phyloP scores from a whole-genome alignment of 2,888 invertebrate species.

The Drosophila antonietae region DNA sequence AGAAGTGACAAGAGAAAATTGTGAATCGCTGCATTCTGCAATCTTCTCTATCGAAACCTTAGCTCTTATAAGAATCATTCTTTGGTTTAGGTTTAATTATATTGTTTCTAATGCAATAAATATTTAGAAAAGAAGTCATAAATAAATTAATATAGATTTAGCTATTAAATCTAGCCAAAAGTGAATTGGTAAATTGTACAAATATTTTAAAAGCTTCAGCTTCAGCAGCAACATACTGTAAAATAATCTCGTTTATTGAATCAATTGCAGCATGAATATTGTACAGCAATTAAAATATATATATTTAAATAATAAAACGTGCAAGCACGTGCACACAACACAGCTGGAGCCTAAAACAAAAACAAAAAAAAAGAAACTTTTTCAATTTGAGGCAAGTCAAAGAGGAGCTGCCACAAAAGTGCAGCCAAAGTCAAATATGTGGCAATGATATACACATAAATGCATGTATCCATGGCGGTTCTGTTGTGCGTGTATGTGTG shows the following conservation, averaged over 20 bases:
- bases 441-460: slow-evolving; percentile 56
- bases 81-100: too few relatives aligned
- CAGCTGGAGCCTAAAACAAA: not conserved
- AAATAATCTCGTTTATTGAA: not conserved
- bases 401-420: slow-evolving; percentile 32
- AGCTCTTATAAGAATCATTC: too few relatives aligned
- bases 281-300: not conserved
- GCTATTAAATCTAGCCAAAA: too few relatives aligned
- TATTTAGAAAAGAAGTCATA: too few relatives aligned
- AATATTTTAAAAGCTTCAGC: not conserved
- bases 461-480: slow-evolving; percentile 34
- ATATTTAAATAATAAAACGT: not conserved
- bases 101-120: too few relatives aligned
- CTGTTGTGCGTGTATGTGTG: slow-evolving; percentile 10
- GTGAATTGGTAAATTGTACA: too few relatives aligned
- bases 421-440: slow-evolving; percentile 65
- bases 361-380: slow-evolving; percentile 44
- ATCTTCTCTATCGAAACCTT: too few relatives aligned
- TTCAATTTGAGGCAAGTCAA: slow-evolving; percentile 56
- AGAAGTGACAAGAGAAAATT: too few relatives aligned
- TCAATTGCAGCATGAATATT: not conserved
- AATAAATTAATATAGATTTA: too few relatives aligned
- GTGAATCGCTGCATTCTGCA: too few relatives aligned
- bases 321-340: not conserved
- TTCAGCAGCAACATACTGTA: not conserved